A percentile compares a stretch with the other conserved stretches of the same genome.
Conservation (phyloP, 2,113 vertebrate genomes). For the Lichenostomus cassidix region DNA sequence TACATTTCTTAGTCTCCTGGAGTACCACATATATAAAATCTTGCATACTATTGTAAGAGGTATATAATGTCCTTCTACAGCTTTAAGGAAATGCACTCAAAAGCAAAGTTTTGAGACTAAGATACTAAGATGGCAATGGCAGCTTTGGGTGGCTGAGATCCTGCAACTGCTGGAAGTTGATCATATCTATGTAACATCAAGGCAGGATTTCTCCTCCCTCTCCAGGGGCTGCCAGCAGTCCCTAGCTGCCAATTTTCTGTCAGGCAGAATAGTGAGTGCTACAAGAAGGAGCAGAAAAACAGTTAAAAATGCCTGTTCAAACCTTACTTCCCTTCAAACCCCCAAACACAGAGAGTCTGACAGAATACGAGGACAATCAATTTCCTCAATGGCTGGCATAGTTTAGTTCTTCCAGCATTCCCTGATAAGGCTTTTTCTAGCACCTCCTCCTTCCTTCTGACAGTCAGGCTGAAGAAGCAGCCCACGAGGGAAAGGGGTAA, state of each 20-base stretch:
- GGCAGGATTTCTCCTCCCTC: background rate
- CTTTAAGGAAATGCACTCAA: background rate
- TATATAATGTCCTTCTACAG: background rate
- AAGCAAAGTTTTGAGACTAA: background rate
- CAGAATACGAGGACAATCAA: background rate
- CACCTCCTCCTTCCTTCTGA: background rate
- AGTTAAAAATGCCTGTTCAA: background rate
- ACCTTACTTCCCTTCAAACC: background rate
- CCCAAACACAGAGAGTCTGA: background rate
- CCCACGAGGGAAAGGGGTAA: background rate
- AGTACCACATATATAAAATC: background rate
- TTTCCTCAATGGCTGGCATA: background rate
- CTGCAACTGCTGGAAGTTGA: background rate
- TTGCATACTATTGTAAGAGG: background rate
- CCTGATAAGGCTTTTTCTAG: background rate
- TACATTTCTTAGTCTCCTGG: background rate
- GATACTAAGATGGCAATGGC: background rate
- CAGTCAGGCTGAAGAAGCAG: background rate
- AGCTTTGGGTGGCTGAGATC: background rate
- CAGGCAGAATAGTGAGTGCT: background rate
- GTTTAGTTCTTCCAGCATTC: background rate
- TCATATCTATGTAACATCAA: rapidly evolving
- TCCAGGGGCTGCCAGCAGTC: background rate
- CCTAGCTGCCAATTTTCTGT: background rate
- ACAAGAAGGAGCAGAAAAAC: background rate